Conservation (phyloP, 2,888 invertebrate genomes). For the Melinaea menophilus region DNA sequence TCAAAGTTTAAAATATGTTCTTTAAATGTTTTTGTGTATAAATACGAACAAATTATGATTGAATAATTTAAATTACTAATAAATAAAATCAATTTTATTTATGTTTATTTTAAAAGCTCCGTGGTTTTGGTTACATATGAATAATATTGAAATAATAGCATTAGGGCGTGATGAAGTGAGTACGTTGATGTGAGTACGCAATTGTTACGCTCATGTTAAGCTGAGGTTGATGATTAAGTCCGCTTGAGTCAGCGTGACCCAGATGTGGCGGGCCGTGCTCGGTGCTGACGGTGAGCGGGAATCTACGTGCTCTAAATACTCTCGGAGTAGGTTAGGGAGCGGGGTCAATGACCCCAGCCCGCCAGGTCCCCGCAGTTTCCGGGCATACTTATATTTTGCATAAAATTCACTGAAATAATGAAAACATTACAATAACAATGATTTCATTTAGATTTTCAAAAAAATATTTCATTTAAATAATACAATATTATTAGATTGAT, state of each 20-base stretch:
- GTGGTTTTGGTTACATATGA: too few relatives aligned
- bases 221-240: constrained; percentile 61
- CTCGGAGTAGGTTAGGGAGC: constrained; percentile 72
- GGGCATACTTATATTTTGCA: constrained; percentile 44
- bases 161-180: constrained; percentile 25
- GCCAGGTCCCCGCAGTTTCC: constrained; percentile 53
- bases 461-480: too few relatives aligned
- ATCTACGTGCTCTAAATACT: constrained; percentile 71
- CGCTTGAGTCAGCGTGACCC: constrained; percentile 70
- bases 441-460: not conserved
- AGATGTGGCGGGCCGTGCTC: constrained; percentile 63
- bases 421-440: not conserved
- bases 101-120: too few relatives aligned
- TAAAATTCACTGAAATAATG: not conserved
- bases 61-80: too few relatives aligned
- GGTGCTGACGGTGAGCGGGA: constrained; percentile 52
- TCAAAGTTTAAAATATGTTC: not conserved
- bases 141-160: constrained; percentile 10
- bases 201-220: constrained; percentile 43
- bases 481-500: too few relatives aligned
- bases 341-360: constrained; percentile 64
- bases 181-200: constrained; percentile 36
- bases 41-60: not conserved
- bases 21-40: too few relatives aligned
- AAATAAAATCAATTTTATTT: too few relatives aligned